Percentiles rank a stretch among this genome's conserved stretches.
These are phyloP conservation scores for Aramus guarauna DNA, from an alignment of 2,113 vertebrate genomes.

Conservation along the genomic window DNA sequence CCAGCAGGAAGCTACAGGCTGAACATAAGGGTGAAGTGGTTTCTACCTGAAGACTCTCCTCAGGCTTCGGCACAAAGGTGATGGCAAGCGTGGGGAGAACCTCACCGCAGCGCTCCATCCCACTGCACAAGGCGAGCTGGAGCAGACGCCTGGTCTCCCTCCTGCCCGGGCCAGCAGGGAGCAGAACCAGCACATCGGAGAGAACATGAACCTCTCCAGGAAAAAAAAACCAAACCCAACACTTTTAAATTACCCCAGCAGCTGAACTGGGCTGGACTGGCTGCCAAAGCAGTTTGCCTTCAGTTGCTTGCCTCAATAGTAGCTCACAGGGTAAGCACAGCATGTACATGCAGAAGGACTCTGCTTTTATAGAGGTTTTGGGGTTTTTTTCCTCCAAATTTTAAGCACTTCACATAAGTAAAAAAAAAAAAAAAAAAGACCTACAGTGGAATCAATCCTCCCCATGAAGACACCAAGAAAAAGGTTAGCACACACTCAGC, in stretches of 20 bases:
- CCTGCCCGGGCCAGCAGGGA: background rate
- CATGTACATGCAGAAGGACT: background rate
- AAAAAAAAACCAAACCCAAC: background rate
- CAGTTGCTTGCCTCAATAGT: background rate
- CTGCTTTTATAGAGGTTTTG: too few relatives aligned
- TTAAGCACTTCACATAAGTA: background rate
- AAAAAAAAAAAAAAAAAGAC: background rate
- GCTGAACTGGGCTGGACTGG: background rate
- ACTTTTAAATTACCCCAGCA: background rate
- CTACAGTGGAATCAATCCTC: too few relatives aligned
- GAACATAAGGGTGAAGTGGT: background rate
- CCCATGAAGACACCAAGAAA: background rate
- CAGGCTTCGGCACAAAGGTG: rapidly evolving
- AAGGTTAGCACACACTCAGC: rapidly evolving
- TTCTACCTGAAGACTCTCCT: background rate
- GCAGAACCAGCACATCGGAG: background rate
- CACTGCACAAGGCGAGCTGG: background rate
- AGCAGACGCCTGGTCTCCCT: background rate
- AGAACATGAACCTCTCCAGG: background rate
- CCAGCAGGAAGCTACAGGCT: rapidly evolving
- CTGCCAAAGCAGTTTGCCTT: background rate
- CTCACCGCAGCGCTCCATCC: rapidly evolving
- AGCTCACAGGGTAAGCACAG: background rate
- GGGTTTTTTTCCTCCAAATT: too few relatives aligned
- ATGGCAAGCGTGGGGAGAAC: rapidly evolving